Conservation (phyloP, 2,888 invertebrate species). For the Caenorhabditis sp. region DNA sequence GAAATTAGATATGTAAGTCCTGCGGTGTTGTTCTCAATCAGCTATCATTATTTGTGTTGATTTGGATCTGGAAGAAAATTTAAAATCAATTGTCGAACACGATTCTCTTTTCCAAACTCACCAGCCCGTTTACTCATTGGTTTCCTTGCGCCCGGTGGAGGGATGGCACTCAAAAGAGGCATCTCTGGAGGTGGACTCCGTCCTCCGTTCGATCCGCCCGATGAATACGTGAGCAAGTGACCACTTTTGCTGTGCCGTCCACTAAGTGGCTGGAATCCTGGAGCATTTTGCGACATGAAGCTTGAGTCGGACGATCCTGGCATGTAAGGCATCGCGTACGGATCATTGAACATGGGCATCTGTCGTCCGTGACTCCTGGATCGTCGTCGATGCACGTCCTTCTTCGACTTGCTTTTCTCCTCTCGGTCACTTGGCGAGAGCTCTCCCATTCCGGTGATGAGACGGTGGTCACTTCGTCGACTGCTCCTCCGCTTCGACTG, state of each 20-base stretch:
- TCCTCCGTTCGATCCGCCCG: conserved; percentile 75
- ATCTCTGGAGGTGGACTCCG: conserved; percentile 74
- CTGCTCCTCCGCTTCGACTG: conserved; percentile 47
- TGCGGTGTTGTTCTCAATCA: neutral
- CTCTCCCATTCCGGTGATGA: conserved; percentile 28
- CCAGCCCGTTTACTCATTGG: conserved; percentile 63
- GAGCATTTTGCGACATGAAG: conserved; percentile 42
- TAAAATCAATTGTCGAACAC: no score
- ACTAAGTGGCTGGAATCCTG: conserved; percentile 50
- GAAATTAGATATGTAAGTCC: conserved; percentile 6
- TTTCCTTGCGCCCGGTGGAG: conserved; percentile 68
- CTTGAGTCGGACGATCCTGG: conserved; percentile 63
- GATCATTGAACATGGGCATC: conserved; percentile 41
- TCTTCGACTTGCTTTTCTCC: conserved; percentile 60
- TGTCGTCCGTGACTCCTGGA: conserved; percentile 73
- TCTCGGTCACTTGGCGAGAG: conserved; percentile 66
- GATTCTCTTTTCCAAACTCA: no score
- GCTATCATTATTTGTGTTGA: conserved; percentile 22
- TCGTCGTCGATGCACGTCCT: conserved; percentile 61
- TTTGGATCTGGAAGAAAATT: neutral
- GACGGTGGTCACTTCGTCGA: conserved; percentile 50
- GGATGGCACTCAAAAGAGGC: conserved; percentile 64
- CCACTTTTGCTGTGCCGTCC: conserved; percentile 65
- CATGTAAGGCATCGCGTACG: conserved; percentile 43
- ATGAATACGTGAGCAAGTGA: conserved; percentile 69